Base-by-base conservation (phyloP, 1,140 invertebrate genomes). In the Apis cerana region DNA sequence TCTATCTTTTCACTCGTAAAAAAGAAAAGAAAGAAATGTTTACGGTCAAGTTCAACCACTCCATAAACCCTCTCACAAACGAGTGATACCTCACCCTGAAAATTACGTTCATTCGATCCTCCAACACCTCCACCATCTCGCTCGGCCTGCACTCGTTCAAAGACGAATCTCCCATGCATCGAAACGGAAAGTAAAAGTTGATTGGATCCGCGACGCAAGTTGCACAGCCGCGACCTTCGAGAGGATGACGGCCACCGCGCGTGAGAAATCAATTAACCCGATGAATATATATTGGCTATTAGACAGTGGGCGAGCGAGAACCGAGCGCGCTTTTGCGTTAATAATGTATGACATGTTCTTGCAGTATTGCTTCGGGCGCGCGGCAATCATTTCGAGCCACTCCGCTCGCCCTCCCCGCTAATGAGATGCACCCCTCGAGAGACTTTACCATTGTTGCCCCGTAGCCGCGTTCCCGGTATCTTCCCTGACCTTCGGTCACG, bases 281-380 rank as follows among this genome's bases (percentile, higher is more conserved):
- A 89, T 89, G 88, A 89, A 89, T 89, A 89, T 89, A 89, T 89
- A 89, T 89, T 89, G 88, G 88, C 78, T 84, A 89, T 89, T 89
- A 89, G 88, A 89, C 84, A 87, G 88, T 87, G 83, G 83, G 83
- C 19, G 15, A 23, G n/a, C 70, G n/a, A 70, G 71, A 15, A 43
- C 4, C 27, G 62, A 13, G 74, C 78, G 78, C 78, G 68, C 33
- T 54, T 71, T 62, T 50, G 77, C 82, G 82, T 89, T 89, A 89
- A 89, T 89, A 89, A 89, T 88, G 88, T 89, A 89, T 89, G 88
- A 89, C 88, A 87, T 89, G 88, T 87, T 87, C 87, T 89, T 87
- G 88, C 77, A 85, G 85, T 75, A 87, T 87, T 78, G 88, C 87
- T 85, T 80, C 78, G 75, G 83, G 88, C 85, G 82, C 58, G 69